Base-by-base conservation (phyloP, 2,113 vertebrate genomes). In the Larimichthys crocea region DNA sequence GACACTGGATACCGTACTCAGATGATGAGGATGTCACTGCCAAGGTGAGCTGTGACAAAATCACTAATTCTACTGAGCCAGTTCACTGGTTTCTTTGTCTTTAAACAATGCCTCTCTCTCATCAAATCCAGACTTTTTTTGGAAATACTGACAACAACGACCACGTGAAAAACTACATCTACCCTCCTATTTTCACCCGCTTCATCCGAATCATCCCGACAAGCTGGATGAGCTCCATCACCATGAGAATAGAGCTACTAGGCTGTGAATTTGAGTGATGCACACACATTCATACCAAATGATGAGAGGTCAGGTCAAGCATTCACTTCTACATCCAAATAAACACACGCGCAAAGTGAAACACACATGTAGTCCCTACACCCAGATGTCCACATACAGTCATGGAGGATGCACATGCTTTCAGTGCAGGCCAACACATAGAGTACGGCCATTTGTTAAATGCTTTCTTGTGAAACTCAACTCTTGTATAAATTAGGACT, bases 221-320 rank as follows among this genome's bases (percentile, higher is more conserved):
- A 83, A 95, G 79, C 0, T 99, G 98, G 98, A 92, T 91, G 75
- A 88, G 89, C 11, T 91, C 93, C 53, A 97, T 98, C 89, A 97
- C 96, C 15, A 94, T 99, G 92, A 96, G 98, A n/a, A 29, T 97
- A 5, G 98, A 99, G 66, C 94, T 99, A 48, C 96, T 97, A 60
- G 98, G 98, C 82, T 99, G 98, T 92, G 95, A 97, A 88, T 93
- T 95, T 90, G 93, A 95, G 85, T 96, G 89, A 94, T 9, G 46
- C n/a, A 31, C 10, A 26, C 42, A 65, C 62, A 64, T 12, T 5
- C 22, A 55, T n/a, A 62, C 55, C 15, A 26, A n/a, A 53, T 57
- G 15, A 63, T 9, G 35, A 48, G 12, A 49, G 16, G 20, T 4
- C 52, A 61, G 26, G n/a, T 76, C 63, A 77, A 50, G 7, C 3